Conservation (phyloP, 2,113 vertebrate genomes). For the Stegastes partitus region DNA sequence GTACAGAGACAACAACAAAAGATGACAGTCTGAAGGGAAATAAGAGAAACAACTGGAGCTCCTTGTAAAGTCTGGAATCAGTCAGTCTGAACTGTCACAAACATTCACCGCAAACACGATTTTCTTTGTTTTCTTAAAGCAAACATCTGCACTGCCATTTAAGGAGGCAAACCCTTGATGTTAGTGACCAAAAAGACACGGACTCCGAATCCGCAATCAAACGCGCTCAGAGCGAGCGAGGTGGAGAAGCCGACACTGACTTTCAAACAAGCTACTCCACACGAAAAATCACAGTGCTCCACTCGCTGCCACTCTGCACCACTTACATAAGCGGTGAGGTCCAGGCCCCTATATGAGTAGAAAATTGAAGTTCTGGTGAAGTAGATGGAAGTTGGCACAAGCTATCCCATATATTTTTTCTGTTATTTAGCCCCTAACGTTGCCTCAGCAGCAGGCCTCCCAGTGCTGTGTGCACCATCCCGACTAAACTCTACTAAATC, state of each 20-base stretch:
- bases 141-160: conserved; percentile 33
- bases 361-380: conserved; percentile 27
- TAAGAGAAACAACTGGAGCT: conserved; percentile 19
- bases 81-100: conserved; percentile 21
- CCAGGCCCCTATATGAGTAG: neutral
- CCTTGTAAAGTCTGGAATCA: conserved; percentile 30
- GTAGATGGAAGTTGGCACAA: conserved; percentile 38
- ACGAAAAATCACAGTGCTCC: conserved; percentile 20
- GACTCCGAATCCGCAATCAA: conserved; percentile 15
- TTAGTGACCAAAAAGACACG: conserved; percentile 22
- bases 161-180: conserved; percentile 18
- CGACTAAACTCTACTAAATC: neutral
- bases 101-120: neutral
- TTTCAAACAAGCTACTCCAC: conserved; percentile 14
- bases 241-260: conserved; percentile 2
- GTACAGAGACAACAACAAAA: conserved; percentile 33
- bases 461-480: neutral
- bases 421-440: neutral
- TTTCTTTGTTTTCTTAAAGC: conserved; percentile 17
- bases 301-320: conserved; percentile 29
- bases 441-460: neutral
- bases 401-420: conserved; percentile 22
- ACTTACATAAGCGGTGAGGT: conserved; percentile 18
- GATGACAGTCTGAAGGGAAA: conserved; percentile 40
- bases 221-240: neutral